A percentile compares a stretch with the other conserved stretches of the same genome.
phyloP scores from a whole-genome alignment of 1,140 invertebrate species.

The Hycleus cichorii region DNA sequence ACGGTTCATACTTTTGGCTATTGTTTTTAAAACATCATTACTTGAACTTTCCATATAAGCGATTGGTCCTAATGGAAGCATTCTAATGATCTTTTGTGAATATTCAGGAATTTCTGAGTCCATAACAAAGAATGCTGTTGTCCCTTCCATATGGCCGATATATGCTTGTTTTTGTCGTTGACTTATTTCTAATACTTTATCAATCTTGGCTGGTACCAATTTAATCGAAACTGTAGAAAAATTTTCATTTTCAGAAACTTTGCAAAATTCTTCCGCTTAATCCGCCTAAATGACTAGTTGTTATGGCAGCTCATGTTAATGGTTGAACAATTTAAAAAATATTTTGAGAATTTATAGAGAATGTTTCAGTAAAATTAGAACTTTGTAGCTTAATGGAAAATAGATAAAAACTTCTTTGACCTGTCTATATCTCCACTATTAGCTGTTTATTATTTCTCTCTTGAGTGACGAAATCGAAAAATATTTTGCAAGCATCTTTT shows the following conservation, averaged over 20 bases:
- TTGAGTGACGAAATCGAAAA: too few species aligned
- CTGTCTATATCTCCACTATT: too few species aligned
- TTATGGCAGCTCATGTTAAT: too few species aligned
- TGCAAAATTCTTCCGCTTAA: not conserved
- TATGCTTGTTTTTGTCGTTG: constrained; percentile 48
- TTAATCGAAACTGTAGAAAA: constrained; percentile 50
- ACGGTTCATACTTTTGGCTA: not conserved
- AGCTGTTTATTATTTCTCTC: too few species aligned
- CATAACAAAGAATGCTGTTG: constrained; percentile 55
- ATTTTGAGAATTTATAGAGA: too few species aligned
- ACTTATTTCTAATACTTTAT: constrained; percentile 52
- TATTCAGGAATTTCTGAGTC: constrained; percentile 49
- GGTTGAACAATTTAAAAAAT: too few species aligned
- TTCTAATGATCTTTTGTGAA: constrained; percentile 48
- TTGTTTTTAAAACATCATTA: not conserved
- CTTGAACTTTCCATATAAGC: constrained; percentile 27
- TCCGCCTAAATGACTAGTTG: too few species aligned
- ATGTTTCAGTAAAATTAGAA: too few species aligned
- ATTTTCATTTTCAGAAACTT: not conserved
- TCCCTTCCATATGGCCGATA: constrained; percentile 54
- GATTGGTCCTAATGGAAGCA: constrained; percentile 32
- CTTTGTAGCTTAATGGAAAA: too few species aligned
- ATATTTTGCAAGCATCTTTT: too few species aligned
- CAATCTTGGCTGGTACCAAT: constrained; percentile 64
- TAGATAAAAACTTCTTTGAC: too few species aligned